Conservation (phyloP, 37 sponge, comb jelly and placozoan species). For the Amphimedon queenslandica region DNA sequence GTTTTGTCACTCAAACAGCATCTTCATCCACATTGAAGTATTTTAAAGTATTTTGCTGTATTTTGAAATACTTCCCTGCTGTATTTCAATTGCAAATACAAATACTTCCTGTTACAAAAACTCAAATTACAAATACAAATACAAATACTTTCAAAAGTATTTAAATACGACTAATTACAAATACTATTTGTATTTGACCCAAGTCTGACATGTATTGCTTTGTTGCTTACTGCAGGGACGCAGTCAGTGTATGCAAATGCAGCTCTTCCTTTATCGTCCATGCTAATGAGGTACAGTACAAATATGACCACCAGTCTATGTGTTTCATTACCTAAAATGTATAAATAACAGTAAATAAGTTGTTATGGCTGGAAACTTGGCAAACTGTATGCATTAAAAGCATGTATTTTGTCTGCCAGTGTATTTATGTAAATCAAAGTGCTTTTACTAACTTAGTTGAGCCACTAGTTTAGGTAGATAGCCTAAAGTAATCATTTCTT, state of each 20-base stretch:
- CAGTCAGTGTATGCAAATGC: constrained; percentile 85
- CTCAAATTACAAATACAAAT: too few relatives aligned
- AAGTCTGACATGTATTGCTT: too few relatives aligned
- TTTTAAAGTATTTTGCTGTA: too few relatives aligned
- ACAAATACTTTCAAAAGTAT: too few relatives aligned
- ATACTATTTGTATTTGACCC: too few relatives aligned
- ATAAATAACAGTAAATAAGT: not conserved
- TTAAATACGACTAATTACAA: too few relatives aligned
- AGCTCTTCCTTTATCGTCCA: constrained; percentile 66
- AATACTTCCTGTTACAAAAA: too few relatives aligned
- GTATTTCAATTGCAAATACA: too few relatives aligned
- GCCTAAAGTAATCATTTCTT: constrained; percentile 79
- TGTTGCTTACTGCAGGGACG: constrained; percentile 54
- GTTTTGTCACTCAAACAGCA: too few relatives aligned
- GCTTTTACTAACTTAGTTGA: constrained; percentile 60
- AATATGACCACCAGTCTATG: constrained; percentile 50
- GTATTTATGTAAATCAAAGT: too few relatives aligned
- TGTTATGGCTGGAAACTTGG: not conserved
- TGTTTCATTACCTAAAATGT: constrained; percentile 32
- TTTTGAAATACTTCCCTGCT: too few relatives aligned
- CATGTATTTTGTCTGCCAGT: not conserved
- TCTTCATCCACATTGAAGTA: too few relatives aligned
- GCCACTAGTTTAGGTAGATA: constrained; percentile 79
- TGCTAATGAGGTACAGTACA: constrained; percentile 91
- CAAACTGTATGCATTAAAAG: not conserved